phyloP scores from a whole-genome alignment of 2,888 invertebrate species.

The Notodonta dromedarius region DNA sequence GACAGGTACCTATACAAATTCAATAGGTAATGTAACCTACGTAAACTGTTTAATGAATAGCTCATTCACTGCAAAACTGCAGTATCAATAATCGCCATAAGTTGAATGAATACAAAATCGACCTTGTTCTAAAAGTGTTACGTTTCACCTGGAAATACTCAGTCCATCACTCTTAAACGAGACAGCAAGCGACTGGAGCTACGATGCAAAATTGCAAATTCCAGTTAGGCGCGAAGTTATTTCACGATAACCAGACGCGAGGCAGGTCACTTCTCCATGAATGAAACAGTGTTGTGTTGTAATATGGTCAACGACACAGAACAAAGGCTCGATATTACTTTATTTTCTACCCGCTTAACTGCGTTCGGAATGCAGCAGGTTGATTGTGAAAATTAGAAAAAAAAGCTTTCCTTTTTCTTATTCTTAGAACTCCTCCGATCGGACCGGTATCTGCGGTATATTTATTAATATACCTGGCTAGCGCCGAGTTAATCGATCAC shows the following conservation, averaged over 20 bases:
- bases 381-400: constrained; percentile 10
- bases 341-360: constrained; percentile 6
- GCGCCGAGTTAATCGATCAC: constrained; percentile 39
- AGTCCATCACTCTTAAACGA: constrained; percentile 26
- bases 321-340: constrained; percentile 27
- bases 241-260: constrained; percentile 8
- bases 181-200: constrained; percentile 19
- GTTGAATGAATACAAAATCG: constrained; percentile 18
- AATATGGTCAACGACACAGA: constrained; percentile 32
- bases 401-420: constrained; percentile 22
- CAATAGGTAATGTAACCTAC: not conserved
- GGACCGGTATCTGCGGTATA: constrained; percentile 27
- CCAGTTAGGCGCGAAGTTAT: constrained; percentile 19
- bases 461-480: constrained; percentile 34
- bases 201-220: constrained; percentile 24
- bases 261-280: constrained; percentile 34
- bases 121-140: constrained; percentile 34
- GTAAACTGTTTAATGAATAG: not conserved
- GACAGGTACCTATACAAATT: not conserved
- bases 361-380: constrained; percentile 5
- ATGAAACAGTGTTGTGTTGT: constrained; percentile 31
- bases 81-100: constrained; percentile 5
- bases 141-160: constrained; percentile 32
- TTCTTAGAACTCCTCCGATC: constrained; percentile 31
- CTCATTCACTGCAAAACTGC: constrained; percentile 6